These are phyloP conservation scores for Anticlea derivata DNA, from an alignment of 2,888 invertebrate species.

Conservation along the genomic window DNA sequence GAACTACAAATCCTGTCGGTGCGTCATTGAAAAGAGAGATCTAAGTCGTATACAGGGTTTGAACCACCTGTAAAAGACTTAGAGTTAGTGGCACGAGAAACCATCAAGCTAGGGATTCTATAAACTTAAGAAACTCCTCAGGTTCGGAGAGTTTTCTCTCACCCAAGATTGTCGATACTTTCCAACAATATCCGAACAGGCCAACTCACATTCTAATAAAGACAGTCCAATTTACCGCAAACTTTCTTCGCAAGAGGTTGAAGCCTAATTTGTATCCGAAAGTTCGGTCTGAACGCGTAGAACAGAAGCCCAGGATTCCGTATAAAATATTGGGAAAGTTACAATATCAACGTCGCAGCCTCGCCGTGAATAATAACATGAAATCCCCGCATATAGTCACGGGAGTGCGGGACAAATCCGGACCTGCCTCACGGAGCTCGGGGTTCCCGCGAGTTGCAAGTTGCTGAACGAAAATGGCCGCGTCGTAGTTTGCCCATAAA, in stretches of 20 bases:
- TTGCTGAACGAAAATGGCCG: slow-evolving; percentile 45
- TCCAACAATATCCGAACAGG: slow-evolving; percentile 18
- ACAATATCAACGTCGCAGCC: slow-evolving; percentile 45
- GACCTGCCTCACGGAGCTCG: slow-evolving; percentile 46
- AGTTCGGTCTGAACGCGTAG: slow-evolving; percentile 40
- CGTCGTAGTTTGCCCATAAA: slow-evolving; percentile 51
- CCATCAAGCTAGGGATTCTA: background rate
- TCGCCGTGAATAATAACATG: slow-evolving; percentile 45
- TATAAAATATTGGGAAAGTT: slow-evolving; percentile 52
- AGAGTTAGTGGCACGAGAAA: background rate
- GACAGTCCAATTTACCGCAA: slow-evolving; percentile 29
- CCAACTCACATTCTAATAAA: slow-evolving; percentile 25
- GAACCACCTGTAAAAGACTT: no score
- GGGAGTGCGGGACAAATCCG: slow-evolving; percentile 44
- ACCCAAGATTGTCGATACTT: slow-evolving; percentile 10
- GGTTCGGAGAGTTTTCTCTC: background rate
- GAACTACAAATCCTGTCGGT: no score
- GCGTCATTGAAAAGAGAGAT: no score
- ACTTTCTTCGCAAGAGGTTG: slow-evolving; percentile 30
- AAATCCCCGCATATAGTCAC: slow-evolving; percentile 38
- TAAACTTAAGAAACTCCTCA: background rate
- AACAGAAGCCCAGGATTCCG: slow-evolving; percentile 41
- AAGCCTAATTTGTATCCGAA: slow-evolving; percentile 47
- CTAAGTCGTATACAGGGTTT: no score
- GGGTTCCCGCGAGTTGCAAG: slow-evolving; percentile 23